A percentile compares a stretch with the other conserved stretches of the same genome.
These are phyloP conservation scores for Coregonus ussuriensis DNA, from an alignment of 2,797 vertebrate species.

Conservation along the genomic window DNA sequence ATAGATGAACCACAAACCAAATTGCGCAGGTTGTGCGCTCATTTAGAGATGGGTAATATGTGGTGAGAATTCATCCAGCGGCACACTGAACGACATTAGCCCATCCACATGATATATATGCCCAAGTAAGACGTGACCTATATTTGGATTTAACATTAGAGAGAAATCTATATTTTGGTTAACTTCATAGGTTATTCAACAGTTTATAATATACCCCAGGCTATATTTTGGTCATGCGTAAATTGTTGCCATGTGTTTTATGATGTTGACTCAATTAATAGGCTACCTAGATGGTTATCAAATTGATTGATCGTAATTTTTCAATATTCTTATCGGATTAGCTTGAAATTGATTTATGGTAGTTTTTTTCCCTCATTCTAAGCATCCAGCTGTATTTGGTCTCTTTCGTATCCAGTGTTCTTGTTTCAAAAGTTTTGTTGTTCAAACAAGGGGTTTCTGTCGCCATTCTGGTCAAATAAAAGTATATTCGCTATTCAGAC, in stretches of 20 bases:
- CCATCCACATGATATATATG: conserved; percentile 48
- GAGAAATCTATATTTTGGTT: too few species aligned
- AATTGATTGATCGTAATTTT: neutral
- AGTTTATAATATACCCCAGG: neutral
- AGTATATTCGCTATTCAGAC: neutral
- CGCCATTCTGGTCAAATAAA: neutral
- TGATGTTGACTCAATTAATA: neutral
- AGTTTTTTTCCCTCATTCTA: neutral
- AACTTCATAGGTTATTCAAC: neutral
- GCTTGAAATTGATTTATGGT: neutral
- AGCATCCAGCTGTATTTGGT: neutral
- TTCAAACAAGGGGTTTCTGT: neutral
- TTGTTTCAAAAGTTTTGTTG: neutral
- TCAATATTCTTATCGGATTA: neutral
- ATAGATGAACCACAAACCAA: conserved; percentile 64
- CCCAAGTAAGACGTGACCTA: conserved; percentile 54
- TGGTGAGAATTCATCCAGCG: conserved; percentile 47
- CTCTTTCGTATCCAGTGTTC: neutral
- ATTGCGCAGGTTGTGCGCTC: conserved; percentile 71
- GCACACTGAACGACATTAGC: conserved; percentile 45
- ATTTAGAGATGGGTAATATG: conserved; percentile 53
- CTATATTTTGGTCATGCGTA: neutral
- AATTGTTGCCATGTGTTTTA: neutral
- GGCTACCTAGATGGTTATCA: neutral
- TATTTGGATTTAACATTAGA: conserved; percentile 27